A percentile compares a stretch with the other conserved stretches of the same genome.
Conservation (phyloP, 1,140 invertebrate genomes). For the Solenopsis fugax region DNA sequence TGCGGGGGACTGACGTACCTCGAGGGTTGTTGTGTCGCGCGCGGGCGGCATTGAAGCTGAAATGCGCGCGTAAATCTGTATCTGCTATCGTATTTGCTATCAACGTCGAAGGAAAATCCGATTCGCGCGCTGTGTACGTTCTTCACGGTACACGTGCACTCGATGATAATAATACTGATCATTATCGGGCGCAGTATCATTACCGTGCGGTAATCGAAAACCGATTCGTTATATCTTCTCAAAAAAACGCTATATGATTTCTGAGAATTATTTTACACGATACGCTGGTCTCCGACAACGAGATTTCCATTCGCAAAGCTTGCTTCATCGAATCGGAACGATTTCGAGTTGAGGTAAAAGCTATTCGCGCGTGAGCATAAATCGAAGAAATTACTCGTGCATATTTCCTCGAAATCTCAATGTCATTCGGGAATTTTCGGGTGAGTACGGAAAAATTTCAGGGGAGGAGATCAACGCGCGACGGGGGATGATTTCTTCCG, state of each 20-base stretch:
- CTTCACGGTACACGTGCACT: neutral
- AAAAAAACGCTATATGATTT: neutral
- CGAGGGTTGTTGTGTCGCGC: neutral
- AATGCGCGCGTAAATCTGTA: conserved; percentile 24
- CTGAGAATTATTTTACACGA: neutral
- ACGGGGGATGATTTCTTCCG: conserved; percentile 24
- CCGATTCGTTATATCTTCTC: neutral
- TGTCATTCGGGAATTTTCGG: neutral
- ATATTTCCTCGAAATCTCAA: neutral
- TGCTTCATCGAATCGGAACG: neutral
- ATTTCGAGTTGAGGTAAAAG: neutral
- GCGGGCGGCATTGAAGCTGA: conserved; percentile 1
- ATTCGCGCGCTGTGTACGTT: neutral
- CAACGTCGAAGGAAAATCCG: conserved; percentile 44
- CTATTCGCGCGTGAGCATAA: neutral
- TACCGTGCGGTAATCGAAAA: neutral
- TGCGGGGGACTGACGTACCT: neutral
- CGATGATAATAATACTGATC: conserved; percentile 28
- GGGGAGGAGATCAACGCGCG: neutral
- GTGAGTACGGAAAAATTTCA: neutral
- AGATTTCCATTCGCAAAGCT: neutral
- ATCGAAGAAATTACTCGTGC: conserved; percentile 6
- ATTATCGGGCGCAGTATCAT: conserved; percentile 7
- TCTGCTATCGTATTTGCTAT: conserved; percentile 1
- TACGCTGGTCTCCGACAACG: neutral